A percentile compares a stretch with the other conserved stretches of the same genome.
These are phyloP conservation scores for Nomada ferruginata DNA, from an alignment of 2,888 invertebrate species.

Conservation along the genomic window DNA sequence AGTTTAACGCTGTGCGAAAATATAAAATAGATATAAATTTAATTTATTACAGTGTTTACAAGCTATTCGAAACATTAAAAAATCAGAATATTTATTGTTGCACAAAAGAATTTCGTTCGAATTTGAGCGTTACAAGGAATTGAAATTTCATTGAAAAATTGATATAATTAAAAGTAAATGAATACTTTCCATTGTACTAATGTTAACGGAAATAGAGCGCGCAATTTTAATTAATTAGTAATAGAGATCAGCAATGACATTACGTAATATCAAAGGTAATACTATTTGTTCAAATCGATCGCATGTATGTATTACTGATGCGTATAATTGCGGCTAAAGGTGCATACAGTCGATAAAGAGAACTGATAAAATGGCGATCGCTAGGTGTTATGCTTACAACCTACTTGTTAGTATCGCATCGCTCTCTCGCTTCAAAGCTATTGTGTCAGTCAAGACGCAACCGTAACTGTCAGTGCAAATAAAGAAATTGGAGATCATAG, in stretches of 20 bases:
- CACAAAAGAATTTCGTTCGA: too few relatives aligned
- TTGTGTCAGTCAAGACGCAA: conserved; percentile 15
- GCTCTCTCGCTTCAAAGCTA: conserved; percentile 15
- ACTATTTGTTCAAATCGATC: conserved; percentile 56
- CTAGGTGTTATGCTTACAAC: conserved; percentile 37
- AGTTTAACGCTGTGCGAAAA: neutral
- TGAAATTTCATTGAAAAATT: neutral
- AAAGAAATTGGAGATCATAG: neutral
- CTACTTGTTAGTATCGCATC: conserved; percentile 31
- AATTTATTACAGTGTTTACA: neutral
- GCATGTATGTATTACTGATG: conserved; percentile 28
- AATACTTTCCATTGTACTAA: neutral
- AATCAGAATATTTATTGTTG: too few relatives aligned
- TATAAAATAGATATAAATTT: neutral
- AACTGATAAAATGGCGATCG: conserved; percentile 62
- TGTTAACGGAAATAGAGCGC: neutral
- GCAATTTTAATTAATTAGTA: conserved; percentile 4
- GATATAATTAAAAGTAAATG: conserved; percentile 1
- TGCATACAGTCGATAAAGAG: conserved; percentile 63
- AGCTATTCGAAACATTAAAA: too few relatives aligned
- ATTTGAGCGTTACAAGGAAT: neutral
- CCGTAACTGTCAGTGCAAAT: conserved; percentile 13
- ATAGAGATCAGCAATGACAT: conserved; percentile 27
- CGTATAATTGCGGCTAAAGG: conserved; percentile 51
- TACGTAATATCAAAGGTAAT: conserved; percentile 44